phyloP scores from a whole-genome alignment of 2,113 vertebrate species.

The Acrocephalus kingi region DNA sequence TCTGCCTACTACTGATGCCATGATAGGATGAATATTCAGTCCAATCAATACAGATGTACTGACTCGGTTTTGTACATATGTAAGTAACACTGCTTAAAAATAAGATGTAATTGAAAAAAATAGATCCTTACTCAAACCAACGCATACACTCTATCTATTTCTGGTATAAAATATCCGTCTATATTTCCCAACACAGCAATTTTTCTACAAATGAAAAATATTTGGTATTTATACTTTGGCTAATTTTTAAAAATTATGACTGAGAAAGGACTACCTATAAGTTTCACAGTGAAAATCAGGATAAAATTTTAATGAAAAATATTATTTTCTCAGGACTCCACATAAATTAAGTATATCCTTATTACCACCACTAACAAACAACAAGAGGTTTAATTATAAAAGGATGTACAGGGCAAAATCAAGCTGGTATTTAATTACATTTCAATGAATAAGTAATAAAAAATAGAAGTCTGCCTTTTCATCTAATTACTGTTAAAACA shows the following conservation, averaged over 20 bases:
- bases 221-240: background rate
- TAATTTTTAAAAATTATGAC: background rate
- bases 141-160: background rate
- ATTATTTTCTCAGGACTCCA: background rate
- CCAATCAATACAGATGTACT: background rate
- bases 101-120: background rate
- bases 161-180: background rate
- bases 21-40: background rate
- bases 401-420: fast-evolving
- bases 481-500: background rate
- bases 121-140: background rate
- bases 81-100: background rate
- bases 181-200: background rate
- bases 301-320: background rate
- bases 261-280: background rate
- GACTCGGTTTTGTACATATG: background rate
- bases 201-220: background rate
- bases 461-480: background rate
- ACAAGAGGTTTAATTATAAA: background rate
- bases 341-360: background rate
- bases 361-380: background rate
- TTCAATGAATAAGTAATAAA: background rate
- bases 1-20: background rate
- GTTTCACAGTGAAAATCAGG: background rate
- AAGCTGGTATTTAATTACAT: background rate